A percentile compares a stretch with the other conserved stretches of the same genome.
phyloP scores from a whole-genome alignment of 2,888 invertebrate species.

The Apamea sordens region DNA sequence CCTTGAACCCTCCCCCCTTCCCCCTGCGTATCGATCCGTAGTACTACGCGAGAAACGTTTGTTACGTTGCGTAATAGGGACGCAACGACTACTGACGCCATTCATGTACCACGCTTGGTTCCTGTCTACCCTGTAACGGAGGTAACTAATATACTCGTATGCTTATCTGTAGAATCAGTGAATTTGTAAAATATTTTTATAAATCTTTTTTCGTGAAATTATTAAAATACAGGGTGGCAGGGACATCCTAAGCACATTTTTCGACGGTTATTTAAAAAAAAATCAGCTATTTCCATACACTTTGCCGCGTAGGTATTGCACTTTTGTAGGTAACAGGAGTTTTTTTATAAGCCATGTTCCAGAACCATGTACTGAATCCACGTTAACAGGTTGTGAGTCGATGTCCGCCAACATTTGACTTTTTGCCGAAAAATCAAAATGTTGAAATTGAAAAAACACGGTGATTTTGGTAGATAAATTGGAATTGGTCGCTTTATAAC shows the following conservation, averaged over 20 bases:
- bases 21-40: constrained; percentile 71
- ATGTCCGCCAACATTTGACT: not conserved
- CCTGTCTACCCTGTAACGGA: constrained; percentile 14
- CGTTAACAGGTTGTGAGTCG: too few relatives aligned
- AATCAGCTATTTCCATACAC: not conserved
- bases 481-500: not conserved
- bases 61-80: constrained; percentile 50
- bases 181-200: constrained; percentile 3
- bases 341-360: not conserved
- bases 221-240: not conserved
- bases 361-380: not conserved
- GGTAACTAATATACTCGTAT: not conserved
- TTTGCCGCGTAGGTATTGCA: not conserved
- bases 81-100: constrained; percentile 37
- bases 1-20: constrained; percentile 67
- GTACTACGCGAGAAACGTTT: constrained; percentile 65
- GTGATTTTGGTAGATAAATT: too few relatives aligned
- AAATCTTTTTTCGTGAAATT: not conserved
- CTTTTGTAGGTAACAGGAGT: too few relatives aligned
- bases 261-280: not conserved
- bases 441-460: not conserved
- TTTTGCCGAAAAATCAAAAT: not conserved
- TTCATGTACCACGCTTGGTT: constrained; percentile 38
- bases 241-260: not conserved
- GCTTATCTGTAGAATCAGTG: constrained; percentile 17